Evolutionary conservation across 2,113 vertebrate genomes (phyloP).

Genomic region (Cyphomyrus plagiostoma): DNA sequence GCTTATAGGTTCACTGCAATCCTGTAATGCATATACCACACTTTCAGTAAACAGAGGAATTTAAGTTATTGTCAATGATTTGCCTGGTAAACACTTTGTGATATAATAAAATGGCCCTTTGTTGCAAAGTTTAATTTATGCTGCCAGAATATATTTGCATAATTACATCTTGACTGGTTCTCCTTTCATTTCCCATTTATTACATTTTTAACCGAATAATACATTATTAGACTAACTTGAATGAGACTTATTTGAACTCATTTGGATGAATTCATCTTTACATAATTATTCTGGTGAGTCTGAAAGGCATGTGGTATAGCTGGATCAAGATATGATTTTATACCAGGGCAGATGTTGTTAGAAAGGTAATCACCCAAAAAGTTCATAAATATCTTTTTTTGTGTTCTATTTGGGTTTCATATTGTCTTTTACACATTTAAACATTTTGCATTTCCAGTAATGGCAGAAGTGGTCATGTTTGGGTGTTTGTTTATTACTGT

Average conservation of each 20-base stretch:
- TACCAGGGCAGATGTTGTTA: neutral
- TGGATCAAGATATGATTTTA: neutral
- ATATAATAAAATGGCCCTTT: neutral
- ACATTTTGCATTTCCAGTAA: neutral
- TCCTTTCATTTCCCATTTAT: neutral
- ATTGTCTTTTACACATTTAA: neutral
- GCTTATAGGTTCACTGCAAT: neutral
- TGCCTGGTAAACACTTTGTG: neutral
- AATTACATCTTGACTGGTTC: neutral
- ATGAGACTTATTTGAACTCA: conserved; percentile 6
- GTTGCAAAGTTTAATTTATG: conserved; percentile 4
- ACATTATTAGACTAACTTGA: neutral
- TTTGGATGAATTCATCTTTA: neutral
- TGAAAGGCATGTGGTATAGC: neutral
- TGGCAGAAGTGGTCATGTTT: neutral
- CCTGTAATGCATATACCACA: neutral
- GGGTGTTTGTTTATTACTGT: neutral
- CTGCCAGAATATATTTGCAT: neutral
- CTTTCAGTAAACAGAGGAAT: neutral
- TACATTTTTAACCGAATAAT: neutral
- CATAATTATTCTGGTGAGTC: neutral
- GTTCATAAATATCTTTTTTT: neutral
- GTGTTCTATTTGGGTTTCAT: neutral
- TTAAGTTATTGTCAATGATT: neutral
- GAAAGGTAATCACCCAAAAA: neutral